Percentiles rank a stretch among this genome's conserved stretches.
Conservation (phyloP, 2,888 invertebrate genomes). For the Drosophila neutralis region DNA sequence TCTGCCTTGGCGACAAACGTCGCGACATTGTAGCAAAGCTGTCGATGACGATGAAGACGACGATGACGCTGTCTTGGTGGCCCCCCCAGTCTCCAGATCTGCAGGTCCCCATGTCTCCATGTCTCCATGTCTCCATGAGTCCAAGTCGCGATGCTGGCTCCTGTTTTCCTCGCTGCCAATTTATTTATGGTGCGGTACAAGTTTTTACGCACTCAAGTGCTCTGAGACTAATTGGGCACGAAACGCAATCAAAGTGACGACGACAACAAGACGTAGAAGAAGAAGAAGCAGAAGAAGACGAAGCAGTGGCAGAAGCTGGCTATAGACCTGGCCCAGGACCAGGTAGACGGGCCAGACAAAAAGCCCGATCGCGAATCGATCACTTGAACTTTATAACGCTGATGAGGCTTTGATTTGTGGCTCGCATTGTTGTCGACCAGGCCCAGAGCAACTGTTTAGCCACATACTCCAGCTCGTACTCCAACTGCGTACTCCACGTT, state of each 20-base stretch:
- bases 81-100: background rate
- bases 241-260: slow-evolving; percentile 82
- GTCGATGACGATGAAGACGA: slow-evolving; percentile 57
- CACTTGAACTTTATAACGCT: slow-evolving; percentile 78
- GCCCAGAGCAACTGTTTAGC: slow-evolving; percentile 29
- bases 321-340: slow-evolving; percentile 20
- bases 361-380: slow-evolving; percentile 60
- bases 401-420: slow-evolving; percentile 78
- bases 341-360: slow-evolving; percentile 16
- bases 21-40: slow-evolving; percentile 41
- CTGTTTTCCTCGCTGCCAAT: slow-evolving; percentile 80
- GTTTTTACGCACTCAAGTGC: slow-evolving; percentile 84
- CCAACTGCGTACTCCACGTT: slow-evolving; percentile 29
- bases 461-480: slow-evolving; percentile 20
- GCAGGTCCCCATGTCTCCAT: slow-evolving; percentile 1
- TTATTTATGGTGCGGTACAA: slow-evolving; percentile 85
- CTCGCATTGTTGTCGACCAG: slow-evolving; percentile 27
- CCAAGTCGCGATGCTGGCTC: slow-evolving; percentile 52
- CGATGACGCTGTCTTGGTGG: slow-evolving; percentile 26
- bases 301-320: background rate
- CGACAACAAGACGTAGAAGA: slow-evolving; percentile 56
- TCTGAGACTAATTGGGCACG: slow-evolving; percentile 85
- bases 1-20: slow-evolving; percentile 73
- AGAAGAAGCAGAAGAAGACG: background rate
- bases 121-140: slow-evolving; percentile 8